Base-by-base conservation (phyloP, 2,797 vertebrate species). In the Otolemur crassicaudatus region DNA sequence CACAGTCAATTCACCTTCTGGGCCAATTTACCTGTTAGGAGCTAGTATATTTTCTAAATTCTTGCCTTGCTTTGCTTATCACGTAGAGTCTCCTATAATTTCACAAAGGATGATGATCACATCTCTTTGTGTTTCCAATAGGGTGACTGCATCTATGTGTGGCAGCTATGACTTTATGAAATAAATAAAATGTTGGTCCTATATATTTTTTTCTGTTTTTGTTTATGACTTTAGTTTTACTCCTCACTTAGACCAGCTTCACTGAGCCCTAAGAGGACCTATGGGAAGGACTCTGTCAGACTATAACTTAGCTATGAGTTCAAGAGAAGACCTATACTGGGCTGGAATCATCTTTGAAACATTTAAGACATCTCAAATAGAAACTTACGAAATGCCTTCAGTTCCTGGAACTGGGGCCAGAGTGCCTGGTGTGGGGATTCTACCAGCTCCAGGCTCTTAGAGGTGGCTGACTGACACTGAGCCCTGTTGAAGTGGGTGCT, bases 301-400 rank as follows among this genome's bases (percentile, higher is more conserved):
- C 11, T n/a, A 1, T 58, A 82, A 49, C 11, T 80, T 61, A 76
- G 8, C 72, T 17, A 49, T 19, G 13, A 53, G 56, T 73, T 94
- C 70, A 70, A 86, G 65, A 22, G 49, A 72, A 7, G 53, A 79
- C 16, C 29, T 91, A 31, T 72, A 10, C 3, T 63, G 58, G 58
- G 25, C 58, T 95, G 75, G 23, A 85, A 16, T 75, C 22, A 5
- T 93, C 56, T 91, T 92, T 73, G 80, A 93, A 89, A 63, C 93
- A 60, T 2, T 65, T 34, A 37, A 69, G 53, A 79, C 91, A 31
- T 92, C 37, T 76, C 67, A 34, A 20, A 88, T 70, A 79, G 29
- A 61, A 72, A 70, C 60, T 27, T 34, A 2, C n/a, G 46, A 95
- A 92, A 87, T 53, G 56, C 43, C 92, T 81, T 79, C 5, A 2